phyloP scores from a whole-genome alignment of 2,113 vertebrate genomes.

The Abramis brama region DNA sequence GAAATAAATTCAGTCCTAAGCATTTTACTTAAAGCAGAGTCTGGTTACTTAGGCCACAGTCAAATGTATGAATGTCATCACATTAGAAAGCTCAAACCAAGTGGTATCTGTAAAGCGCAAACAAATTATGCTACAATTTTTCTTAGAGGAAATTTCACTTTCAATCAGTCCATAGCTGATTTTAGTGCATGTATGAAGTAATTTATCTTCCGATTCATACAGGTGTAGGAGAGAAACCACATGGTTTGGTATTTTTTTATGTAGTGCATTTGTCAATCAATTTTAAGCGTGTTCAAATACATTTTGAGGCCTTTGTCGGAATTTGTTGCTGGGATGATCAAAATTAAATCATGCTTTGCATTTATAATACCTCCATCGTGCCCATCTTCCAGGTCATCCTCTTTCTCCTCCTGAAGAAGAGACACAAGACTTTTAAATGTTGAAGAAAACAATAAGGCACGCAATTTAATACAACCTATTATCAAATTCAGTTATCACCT shows the following conservation, averaged over 20 bases:
- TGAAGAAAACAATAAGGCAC: not conserved
- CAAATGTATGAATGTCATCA: not conserved
- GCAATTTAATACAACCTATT: not conserved
- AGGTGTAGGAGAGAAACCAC: not conserved
- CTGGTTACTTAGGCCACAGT: not conserved
- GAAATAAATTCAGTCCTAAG: not conserved
- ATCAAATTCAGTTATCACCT: slow-evolving; percentile 68
- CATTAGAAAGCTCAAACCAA: not conserved
- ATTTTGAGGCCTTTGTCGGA: not conserved
- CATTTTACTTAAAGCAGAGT: not conserved
- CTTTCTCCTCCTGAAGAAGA: slow-evolving; percentile 71
- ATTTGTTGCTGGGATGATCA: no score
- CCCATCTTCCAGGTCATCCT: slow-evolving; percentile 80
- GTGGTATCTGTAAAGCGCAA: not conserved
- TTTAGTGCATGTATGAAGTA: not conserved
- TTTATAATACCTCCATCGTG: slow-evolving; percentile 75
- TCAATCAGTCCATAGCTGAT: not conserved
- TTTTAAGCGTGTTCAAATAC: not conserved
- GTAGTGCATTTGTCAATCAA: not conserved
- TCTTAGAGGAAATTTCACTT: not conserved
- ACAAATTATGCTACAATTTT: not conserved
- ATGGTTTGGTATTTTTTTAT: not conserved
- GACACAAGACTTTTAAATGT: not conserved
- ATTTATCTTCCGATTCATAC: not conserved
- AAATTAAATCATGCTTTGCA: not conserved